phyloP scores from a whole-genome alignment of 2,113 vertebrate species.

The Syngnathoides biaculeatus region DNA sequence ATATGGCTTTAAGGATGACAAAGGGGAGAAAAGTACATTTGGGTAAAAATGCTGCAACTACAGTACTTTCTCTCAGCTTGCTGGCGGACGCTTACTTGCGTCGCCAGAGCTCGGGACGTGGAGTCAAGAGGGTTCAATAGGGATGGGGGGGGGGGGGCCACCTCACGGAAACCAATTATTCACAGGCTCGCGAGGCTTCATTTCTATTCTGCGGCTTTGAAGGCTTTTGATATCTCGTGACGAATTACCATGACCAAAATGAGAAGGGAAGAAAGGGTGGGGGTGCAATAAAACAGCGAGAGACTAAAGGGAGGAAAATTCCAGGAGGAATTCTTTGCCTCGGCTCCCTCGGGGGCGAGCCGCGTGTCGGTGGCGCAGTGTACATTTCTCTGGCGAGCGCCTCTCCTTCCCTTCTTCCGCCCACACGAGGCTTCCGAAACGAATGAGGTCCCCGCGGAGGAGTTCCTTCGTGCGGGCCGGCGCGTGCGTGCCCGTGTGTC shows the following conservation, averaged over 20 bases:
- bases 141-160: constrained; percentile 32
- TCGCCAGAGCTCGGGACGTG: constrained; percentile 32
- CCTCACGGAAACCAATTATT: constrained; percentile 60
- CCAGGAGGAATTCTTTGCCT: constrained; percentile 57
- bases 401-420: constrained; percentile 50
- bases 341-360: constrained; percentile 37
- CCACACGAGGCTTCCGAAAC: constrained; percentile 54
- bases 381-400: constrained; percentile 52
- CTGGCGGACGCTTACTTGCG: no score
- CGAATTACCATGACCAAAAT: constrained; percentile 62
- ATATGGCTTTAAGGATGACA: neutral
- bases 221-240: constrained; percentile 60
- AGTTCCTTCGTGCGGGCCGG: constrained; percentile 54
- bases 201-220: constrained; percentile 40
- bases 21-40: constrained; percentile 15
- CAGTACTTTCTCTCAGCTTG: neutral
- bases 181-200: constrained; percentile 35
- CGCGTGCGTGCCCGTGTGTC: constrained; percentile 33
- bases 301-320: constrained; percentile 47
- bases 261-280: constrained; percentile 35
- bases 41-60: constrained; percentile 11
- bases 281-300: constrained; percentile 18
- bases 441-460: constrained; percentile 57
- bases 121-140: constrained; percentile 53
- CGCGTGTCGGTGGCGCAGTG: constrained; percentile 57